Evolutionary conservation across 1,140 invertebrate species (phyloP).

Genomic region (Centruroides vittatus): DNA sequence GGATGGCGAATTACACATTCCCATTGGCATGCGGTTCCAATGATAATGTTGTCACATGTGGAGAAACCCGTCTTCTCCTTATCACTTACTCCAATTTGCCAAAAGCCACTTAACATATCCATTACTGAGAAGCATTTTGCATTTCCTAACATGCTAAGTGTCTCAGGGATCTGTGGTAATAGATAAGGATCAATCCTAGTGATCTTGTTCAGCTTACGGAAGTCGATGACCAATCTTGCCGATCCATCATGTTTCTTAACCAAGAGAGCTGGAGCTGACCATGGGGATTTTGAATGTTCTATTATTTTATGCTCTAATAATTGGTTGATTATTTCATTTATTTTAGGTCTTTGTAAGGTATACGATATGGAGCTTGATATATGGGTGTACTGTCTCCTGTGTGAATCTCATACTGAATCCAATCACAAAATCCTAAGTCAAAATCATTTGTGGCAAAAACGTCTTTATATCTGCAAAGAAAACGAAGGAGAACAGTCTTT

Average conservation of each 20-base stretch:
- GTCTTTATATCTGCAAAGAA: too few species aligned
- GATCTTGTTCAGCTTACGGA: slow-evolving; percentile 29
- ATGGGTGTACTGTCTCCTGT: neutral
- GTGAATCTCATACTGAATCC: neutral
- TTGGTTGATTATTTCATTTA: neutral
- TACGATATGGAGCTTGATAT: neutral
- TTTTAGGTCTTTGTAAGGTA: neutral
- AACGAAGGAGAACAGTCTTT: too few species aligned
- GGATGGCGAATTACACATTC: too few species aligned
- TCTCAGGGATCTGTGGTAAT: slow-evolving; percentile 33
- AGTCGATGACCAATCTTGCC: slow-evolving; percentile 32
- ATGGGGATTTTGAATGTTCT: slow-evolving; percentile 21
- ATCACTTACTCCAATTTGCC: too few species aligned
- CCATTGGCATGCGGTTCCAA: too few species aligned
- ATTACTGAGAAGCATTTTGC: too few species aligned
- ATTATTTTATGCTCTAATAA: neutral
- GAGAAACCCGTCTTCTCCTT: too few species aligned
- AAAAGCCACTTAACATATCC: too few species aligned
- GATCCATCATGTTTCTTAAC: slow-evolving; percentile 33
- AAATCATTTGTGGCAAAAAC: too few species aligned
- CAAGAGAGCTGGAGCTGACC: slow-evolving; percentile 30
- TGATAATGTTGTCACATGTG: too few species aligned
- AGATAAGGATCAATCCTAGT: slow-evolving; percentile 35
- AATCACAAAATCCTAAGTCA: too few species aligned
- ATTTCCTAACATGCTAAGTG: slow-evolving; percentile 15